A percentile compares a stretch with the other conserved stretches of the same genome.
These are phyloP conservation scores for Brachionus paranguensis DNA, from an alignment of 1,140 invertebrate species.

Conservation along the genomic window DNA sequence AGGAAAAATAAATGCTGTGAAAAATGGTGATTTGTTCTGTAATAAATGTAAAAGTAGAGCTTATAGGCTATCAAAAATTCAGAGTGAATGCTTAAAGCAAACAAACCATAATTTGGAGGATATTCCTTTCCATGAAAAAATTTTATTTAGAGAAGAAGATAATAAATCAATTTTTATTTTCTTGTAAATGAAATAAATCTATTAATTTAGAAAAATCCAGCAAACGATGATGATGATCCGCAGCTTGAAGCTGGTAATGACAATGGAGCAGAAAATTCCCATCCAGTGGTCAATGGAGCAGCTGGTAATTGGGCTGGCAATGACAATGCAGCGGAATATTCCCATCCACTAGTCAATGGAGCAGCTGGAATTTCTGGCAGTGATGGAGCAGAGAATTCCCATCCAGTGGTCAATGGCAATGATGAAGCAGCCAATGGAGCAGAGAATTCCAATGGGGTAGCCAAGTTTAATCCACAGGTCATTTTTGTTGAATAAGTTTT, in stretches of 20 bases:
- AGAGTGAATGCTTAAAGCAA: too few relatives aligned
- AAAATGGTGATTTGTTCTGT: too few relatives aligned
- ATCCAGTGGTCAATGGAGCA: background rate
- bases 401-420: background rate
- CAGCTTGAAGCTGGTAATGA: background rate
- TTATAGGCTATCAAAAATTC: too few relatives aligned
- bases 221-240: background rate
- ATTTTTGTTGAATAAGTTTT: background rate
- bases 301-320: background rate
- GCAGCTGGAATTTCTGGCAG: background rate
- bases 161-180: too few relatives aligned
- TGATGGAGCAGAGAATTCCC: background rate
- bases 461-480: background rate
- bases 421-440: background rate
- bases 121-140: too few relatives aligned
- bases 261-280: background rate
- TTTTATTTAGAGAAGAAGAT: too few relatives aligned
- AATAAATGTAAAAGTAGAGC: too few relatives aligned
- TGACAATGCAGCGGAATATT: background rate
- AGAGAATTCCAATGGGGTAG: background rate
- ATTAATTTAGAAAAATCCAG: background rate
- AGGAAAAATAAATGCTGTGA: too few relatives aligned
- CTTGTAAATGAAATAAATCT: too few relatives aligned
- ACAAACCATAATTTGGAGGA: too few relatives aligned
- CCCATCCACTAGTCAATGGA: background rate